Evolutionary conservation across 1,140 invertebrate species (phyloP).

Genomic region (Nixonia krombeini): DNA sequence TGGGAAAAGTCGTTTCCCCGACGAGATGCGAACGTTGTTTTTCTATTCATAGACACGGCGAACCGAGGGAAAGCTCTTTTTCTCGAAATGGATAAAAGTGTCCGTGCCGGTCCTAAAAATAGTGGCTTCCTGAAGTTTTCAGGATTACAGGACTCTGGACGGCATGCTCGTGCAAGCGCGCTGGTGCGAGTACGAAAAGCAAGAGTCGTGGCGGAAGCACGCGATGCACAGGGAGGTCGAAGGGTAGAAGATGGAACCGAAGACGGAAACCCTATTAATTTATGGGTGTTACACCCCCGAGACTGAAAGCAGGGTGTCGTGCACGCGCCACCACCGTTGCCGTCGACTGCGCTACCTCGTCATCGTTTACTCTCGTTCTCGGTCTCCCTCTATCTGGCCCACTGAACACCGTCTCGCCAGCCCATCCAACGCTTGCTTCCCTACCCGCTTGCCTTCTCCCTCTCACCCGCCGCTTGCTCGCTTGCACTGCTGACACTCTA

Average conservation of each 20-base stretch:
- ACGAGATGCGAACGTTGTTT: slow-evolving; percentile 37
- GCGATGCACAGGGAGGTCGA: background rate
- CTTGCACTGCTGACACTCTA: no score
- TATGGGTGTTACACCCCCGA: slow-evolving; percentile 64
- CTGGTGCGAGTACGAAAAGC: background rate
- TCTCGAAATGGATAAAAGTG: slow-evolving; percentile 65
- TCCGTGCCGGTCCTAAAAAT: slow-evolving; percentile 56
- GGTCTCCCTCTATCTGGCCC: slow-evolving; percentile 13
- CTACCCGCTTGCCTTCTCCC: slow-evolving; percentile 18
- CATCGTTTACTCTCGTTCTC: background rate
- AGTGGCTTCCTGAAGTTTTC: slow-evolving; percentile 13
- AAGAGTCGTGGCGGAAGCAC: background rate
- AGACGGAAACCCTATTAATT: slow-evolving; percentile 69
- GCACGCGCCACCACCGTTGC: slow-evolving; percentile 69
- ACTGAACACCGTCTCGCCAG: no score
- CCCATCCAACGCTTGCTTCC: slow-evolving; percentile 41
- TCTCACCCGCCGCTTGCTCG: slow-evolving; percentile 17
- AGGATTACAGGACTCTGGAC: slow-evolving; percentile 8
- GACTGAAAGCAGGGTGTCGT: slow-evolving; percentile 61
- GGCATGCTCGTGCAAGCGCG: background rate
- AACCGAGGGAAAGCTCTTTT: slow-evolving; percentile 54
- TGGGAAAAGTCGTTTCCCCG: slow-evolving; percentile 45
- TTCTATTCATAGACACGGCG: slow-evolving; percentile 61
- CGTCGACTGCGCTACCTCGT: slow-evolving; percentile 9
- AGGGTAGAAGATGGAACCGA: slow-evolving; percentile 45